A percentile compares a stretch with the other conserved stretches of the same genome.
phyloP scores from a whole-genome alignment of 2,113 vertebrate species.

The Columba livia region DNA sequence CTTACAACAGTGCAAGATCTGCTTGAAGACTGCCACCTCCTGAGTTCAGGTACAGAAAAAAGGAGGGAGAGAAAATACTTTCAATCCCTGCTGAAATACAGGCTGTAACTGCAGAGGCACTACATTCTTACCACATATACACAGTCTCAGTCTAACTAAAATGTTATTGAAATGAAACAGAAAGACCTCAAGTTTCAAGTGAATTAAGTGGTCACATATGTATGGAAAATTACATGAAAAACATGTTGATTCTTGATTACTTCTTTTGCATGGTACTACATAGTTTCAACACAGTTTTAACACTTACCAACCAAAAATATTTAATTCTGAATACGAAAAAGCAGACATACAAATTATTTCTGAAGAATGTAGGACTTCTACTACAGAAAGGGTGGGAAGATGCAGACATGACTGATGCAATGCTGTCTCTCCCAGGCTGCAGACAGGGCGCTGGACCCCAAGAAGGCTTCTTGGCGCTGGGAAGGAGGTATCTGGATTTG shows the following conservation, averaged over 20 bases:
- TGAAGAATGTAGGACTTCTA: neutral
- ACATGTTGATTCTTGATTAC: accelerated
- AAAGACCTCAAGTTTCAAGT: neutral
- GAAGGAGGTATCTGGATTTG: neutral
- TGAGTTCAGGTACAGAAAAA: neutral
- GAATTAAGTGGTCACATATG: neutral
- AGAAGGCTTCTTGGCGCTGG: neutral
- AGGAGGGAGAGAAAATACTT: neutral
- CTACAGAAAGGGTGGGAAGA: neutral
- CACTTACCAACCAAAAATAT: neutral
- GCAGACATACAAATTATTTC: neutral
- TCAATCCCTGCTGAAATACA: neutral
- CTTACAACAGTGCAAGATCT: neutral
- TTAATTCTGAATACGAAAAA: neutral
- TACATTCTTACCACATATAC: neutral
- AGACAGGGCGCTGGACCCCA: neutral
- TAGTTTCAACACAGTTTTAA: neutral
- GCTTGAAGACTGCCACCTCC: neutral
- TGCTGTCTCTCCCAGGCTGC: neutral
- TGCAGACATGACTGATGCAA: neutral
- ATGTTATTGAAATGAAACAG: neutral
- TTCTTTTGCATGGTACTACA: neutral
- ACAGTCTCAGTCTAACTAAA: neutral
- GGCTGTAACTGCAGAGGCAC: neutral
- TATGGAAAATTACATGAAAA: neutral